Conservation (phyloP, 2,888 invertebrate species). For the Zygogramma bicolorata region DNA sequence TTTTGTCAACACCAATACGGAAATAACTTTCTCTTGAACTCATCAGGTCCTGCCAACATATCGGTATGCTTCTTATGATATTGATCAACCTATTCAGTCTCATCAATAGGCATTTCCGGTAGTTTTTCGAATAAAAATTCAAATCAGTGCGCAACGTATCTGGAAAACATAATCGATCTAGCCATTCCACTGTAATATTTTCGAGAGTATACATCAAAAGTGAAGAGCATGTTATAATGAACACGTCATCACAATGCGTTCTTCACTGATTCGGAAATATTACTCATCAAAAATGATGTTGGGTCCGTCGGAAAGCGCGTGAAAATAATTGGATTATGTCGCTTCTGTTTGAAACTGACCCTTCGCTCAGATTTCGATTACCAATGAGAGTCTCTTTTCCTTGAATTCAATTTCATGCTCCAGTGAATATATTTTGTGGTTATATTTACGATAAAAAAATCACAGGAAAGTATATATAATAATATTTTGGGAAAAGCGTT, state of each 20-base stretch:
- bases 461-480: too few species aligned
- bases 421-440: constrained; percentile 22
- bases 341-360: constrained; percentile 19
- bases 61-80: too few species aligned
- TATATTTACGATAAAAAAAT: neutral
- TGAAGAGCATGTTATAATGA: neutral
- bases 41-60: too few species aligned
- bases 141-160: too few species aligned
- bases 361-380: constrained; percentile 15
- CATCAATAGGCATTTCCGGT: too few species aligned
- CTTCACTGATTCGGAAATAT: neutral
- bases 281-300: neutral
- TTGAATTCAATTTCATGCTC: constrained; percentile 34
- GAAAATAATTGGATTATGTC: constrained; percentile 18
- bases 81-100: too few species aligned
- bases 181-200: too few species aligned
- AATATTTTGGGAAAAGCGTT: too few species aligned
- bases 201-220: neutral
- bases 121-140: too few species aligned
- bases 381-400: constrained; percentile 9
- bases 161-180: too few species aligned
- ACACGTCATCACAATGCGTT: neutral
- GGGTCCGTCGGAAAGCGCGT: neutral
- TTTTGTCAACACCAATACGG: too few species aligned
- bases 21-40: too few species aligned